These are phyloP conservation scores for Tiphia femorata DNA, from an alignment of 2,888 invertebrate species.

Conservation along the genomic window DNA sequence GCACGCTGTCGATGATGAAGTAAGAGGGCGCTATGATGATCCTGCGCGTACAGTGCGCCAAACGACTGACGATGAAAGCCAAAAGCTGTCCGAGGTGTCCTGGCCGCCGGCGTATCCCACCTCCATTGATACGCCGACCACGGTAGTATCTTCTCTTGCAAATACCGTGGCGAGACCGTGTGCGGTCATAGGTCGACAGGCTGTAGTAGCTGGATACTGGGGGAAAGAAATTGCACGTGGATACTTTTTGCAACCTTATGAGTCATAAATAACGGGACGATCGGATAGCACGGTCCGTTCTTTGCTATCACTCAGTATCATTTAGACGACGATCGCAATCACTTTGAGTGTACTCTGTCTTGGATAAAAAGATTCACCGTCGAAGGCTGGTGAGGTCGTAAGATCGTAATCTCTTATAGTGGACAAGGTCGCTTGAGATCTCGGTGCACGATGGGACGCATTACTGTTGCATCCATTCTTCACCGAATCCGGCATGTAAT, in stretches of 20 bases:
- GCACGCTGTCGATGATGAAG: slow-evolving; percentile 49
- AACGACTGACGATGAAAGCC: slow-evolving; percentile 48
- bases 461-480: slow-evolving; percentile 30
- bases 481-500: slow-evolving; percentile 47
- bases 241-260: too few relatives aligned
- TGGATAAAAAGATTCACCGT: slow-evolving; percentile 46
- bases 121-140: slow-evolving; percentile 38
- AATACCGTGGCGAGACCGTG: slow-evolving; percentile 45
- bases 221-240: too few relatives aligned
- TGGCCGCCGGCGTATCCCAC: slow-evolving; percentile 46
- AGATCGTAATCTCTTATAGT: slow-evolving; percentile 39
- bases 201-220: slow-evolving; percentile 47
- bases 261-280: too few relatives aligned
- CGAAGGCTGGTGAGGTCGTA: slow-evolving; percentile 34
- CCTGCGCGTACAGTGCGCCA: slow-evolving; percentile 50
- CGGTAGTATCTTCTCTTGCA: slow-evolving; percentile 52
- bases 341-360: too few relatives aligned
- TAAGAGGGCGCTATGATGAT: slow-evolving; percentile 52
- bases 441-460: slow-evolving; percentile 28
- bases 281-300: neutral
- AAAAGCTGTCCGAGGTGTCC: slow-evolving; percentile 55
- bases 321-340: too few relatives aligned
- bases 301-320: neutral
- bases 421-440: slow-evolving; percentile 37
- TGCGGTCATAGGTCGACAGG: slow-evolving; percentile 38